These are phyloP conservation scores for Calliopsis andreniformis DNA, from an alignment of 1,140 invertebrate species.

Conservation along the genomic window DNA sequence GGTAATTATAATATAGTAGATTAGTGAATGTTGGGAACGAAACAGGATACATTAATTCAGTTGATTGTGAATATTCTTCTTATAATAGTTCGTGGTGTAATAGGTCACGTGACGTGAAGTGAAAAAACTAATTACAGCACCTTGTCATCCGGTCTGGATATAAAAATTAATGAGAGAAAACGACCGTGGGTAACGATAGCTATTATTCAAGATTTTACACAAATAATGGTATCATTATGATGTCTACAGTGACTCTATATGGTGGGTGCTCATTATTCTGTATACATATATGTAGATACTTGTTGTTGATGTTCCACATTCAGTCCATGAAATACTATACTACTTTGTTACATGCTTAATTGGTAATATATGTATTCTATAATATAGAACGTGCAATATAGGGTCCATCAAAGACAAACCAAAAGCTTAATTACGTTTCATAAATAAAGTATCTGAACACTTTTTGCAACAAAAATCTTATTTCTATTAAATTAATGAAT, in stretches of 20 bases:
- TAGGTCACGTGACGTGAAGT: background rate
- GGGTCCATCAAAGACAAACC: too few species aligned
- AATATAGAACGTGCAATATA: too few species aligned
- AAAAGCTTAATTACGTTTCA: too few species aligned
- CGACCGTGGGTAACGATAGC: background rate
- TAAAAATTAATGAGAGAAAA: slow-evolving; percentile 12
- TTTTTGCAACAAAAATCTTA: too few species aligned
- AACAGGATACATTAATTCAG: background rate
- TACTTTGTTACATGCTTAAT: too few species aligned
- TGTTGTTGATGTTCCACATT: background rate
- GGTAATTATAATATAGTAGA: too few species aligned
- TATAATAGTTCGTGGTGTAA: background rate
- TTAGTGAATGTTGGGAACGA: too few species aligned
- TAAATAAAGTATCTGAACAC: too few species aligned
- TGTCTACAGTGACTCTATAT: background rate
- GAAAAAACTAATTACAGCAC: background rate
- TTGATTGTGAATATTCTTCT: background rate
- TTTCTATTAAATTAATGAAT: too few species aligned
- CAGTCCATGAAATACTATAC: too few species aligned
- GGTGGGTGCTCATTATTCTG: background rate
- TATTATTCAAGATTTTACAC: background rate
- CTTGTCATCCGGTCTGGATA: background rate
- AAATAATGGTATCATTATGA: background rate
- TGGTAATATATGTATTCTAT: too few species aligned
- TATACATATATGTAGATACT: too few species aligned